phyloP scores from a whole-genome alignment of 53 echinoderm and acorn worm species.

The Astropecten irregularis region DNA sequence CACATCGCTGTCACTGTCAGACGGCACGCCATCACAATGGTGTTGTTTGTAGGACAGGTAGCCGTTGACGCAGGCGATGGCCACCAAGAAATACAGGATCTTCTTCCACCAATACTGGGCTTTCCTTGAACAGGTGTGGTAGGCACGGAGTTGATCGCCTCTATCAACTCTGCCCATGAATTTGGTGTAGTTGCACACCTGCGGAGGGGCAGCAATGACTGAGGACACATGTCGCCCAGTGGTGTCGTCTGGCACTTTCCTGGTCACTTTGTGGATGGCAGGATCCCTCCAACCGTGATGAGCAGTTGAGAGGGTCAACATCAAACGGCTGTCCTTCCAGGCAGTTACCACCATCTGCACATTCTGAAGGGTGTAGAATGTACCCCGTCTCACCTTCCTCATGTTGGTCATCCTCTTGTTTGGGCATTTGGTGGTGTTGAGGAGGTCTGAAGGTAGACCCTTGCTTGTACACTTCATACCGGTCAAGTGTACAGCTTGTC shows the following conservation, averaged over 20 bases:
- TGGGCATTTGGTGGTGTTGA: not conserved
- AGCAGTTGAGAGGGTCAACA: slow-evolving; percentile 5
- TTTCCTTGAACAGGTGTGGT: not conserved
- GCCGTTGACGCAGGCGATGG: not conserved
- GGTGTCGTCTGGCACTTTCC: not conserved
- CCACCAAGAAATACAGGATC: not conserved
- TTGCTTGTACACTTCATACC: no score
- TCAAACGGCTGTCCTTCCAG: slow-evolving; percentile 13
- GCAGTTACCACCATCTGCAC: slow-evolving; percentile 1
- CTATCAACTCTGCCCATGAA: not conserved
- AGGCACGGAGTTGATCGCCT: no score
- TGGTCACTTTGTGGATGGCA: not conserved
- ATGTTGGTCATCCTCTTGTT: not conserved
- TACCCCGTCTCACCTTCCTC: not conserved
- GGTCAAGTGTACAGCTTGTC: no score
- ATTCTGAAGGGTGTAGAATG: slow-evolving; percentile 7
- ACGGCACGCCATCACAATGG: not conserved
- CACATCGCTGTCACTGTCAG: not conserved
- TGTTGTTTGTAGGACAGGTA: not conserved
- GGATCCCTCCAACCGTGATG: slow-evolving; percentile 4
- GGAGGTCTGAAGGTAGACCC: slow-evolving; percentile 3
- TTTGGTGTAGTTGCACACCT: not conserved
- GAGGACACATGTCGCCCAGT: not conserved
- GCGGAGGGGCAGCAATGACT: slow-evolving; percentile 11
- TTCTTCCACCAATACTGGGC: not conserved